phyloP scores from a whole-genome alignment of 2,113 vertebrate species.

The Pelobates fuscus region DNA sequence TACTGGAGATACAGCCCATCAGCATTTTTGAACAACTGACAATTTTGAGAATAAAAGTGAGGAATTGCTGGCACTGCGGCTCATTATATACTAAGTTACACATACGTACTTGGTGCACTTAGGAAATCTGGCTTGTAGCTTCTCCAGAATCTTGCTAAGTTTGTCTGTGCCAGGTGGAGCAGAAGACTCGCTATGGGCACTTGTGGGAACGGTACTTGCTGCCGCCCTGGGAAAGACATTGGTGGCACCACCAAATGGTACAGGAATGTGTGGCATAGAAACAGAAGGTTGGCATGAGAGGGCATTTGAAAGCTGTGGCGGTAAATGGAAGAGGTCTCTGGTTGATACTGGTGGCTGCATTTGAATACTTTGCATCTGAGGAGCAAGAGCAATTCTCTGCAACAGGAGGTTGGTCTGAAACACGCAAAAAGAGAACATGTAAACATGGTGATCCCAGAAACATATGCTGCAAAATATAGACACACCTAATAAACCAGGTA shows the following conservation, averaged over 20 bases:
- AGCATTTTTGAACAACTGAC: too few relatives aligned
- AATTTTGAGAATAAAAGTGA: too few relatives aligned
- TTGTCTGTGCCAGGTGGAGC: constrained; percentile 73
- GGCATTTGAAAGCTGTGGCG: constrained; percentile 59
- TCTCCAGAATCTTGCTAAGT: constrained; percentile 87
- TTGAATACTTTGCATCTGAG: background rate
- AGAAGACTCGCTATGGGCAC: constrained; percentile 56
- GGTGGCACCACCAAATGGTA: constrained; percentile 59
- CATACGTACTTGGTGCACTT: constrained; percentile 78
- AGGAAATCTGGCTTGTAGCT: constrained; percentile 77
- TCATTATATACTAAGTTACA: background rate
- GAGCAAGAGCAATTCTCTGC: constrained; percentile 28
- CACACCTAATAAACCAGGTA: too few relatives aligned
- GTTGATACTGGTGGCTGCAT: background rate
- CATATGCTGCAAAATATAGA: too few relatives aligned
- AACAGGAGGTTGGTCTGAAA: constrained; percentile 33
- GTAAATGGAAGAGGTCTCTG: background rate
- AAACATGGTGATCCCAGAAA: too few relatives aligned
- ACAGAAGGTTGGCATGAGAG: constrained; percentile 64
- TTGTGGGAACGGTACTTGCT: constrained; percentile 68
- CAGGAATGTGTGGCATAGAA: constrained; percentile 60
- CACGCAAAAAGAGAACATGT: background rate
- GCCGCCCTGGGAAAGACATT: constrained; percentile 52
- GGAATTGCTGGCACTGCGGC: too few relatives aligned
- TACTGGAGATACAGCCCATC: too few relatives aligned